Evolutionary conservation across 1,140 invertebrate genomes (phyloP), one percentile per base, ranked within the genome.

Genomic region (Steinernema feltiae): DNA sequence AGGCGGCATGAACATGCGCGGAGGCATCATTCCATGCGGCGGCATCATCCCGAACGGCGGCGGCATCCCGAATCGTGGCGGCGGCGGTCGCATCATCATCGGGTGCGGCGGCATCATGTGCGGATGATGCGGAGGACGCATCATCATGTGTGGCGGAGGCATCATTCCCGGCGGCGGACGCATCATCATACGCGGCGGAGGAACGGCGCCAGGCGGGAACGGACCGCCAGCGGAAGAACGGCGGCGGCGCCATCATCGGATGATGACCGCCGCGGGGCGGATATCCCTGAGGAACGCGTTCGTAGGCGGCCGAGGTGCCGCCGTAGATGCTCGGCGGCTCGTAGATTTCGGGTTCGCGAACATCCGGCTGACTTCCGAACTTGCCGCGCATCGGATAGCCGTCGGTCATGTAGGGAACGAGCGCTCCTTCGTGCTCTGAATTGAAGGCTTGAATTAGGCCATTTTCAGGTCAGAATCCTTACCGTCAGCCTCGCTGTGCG

Each of bases 91-190:
- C 72, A 73, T 74, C 70, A n/a, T 74, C 46, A 76, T 74, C 77
- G 78, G 81, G n/a, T 71, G 80, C 7, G 78, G 81, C 21, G 80
- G 80, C 76, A 75, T 46, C 30, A 80, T 70, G 17, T 70, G 48
- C 46, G 73, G 78, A 32, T 2, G 70, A 41, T 21, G 70, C 27
- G n/a, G n/a, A n/a, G 72, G 72, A 73, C 32, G 72, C 72, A 73
- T 74, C 70, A n/a, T 74, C 46, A 76, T 74, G 77, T 80, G 81
- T n/a, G 75, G 80, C 7, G 78, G 81, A 15, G 80, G 80, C 76
- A 75, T 46, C 30, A 80, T 70, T 12, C 70, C 69, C 46, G 73
- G 78, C 29, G 73, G 71, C 18, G 71, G 24, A 69, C 69, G 29
- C 32, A 72, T 41, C 75, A 72, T 53, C 63, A 74, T 69, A 15